phyloP scores from a whole-genome alignment of 2,113 vertebrate species.

The Reinhardtius hippoglossoides region DNA sequence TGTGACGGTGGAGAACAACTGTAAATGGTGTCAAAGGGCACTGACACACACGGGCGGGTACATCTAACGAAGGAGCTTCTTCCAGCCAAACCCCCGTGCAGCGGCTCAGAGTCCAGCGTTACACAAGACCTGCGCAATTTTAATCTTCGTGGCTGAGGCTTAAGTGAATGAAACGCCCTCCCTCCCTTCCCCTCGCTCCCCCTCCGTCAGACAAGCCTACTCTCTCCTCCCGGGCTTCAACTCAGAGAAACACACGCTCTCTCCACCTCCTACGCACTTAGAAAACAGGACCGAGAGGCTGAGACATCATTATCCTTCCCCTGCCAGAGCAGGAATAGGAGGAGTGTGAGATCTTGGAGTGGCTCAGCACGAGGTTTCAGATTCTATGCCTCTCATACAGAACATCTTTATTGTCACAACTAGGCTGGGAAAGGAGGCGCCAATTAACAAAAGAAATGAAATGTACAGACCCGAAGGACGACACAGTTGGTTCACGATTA shows the following conservation, averaged over 20 bases:
- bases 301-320: conserved; percentile 59
- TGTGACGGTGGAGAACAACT: conserved; percentile 37
- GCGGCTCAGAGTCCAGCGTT: conserved; percentile 64
- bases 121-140: conserved; percentile 68
- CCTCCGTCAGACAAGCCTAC: conserved; percentile 35
- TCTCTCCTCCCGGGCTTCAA: conserved; percentile 57
- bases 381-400: conserved; percentile 21
- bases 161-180: conserved; percentile 61
- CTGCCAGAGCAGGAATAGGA: conserved; percentile 44
- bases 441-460: neutral
- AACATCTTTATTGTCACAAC: neutral
- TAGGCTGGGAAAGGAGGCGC: neutral
- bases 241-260: conserved; percentile 58
- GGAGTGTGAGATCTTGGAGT: conserved; percentile 23
- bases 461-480: neutral
- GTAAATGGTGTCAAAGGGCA: conserved; percentile 60
- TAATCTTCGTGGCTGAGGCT: conserved; percentile 66
- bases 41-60: conserved; percentile 26
- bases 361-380: conserved; percentile 33
- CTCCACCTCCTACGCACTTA: conserved; percentile 67
- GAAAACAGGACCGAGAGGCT: conserved; percentile 55
- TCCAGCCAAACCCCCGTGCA: conserved; percentile 61
- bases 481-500: neutral
- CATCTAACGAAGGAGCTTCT: conserved; percentile 45
- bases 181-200: conserved; percentile 24